A percentile compares a stretch with the other conserved stretches of the same genome.
Evolutionary conservation across 2,888 invertebrate genomes (phyloP).

Genomic region (Antheraea assamensis): DNA sequence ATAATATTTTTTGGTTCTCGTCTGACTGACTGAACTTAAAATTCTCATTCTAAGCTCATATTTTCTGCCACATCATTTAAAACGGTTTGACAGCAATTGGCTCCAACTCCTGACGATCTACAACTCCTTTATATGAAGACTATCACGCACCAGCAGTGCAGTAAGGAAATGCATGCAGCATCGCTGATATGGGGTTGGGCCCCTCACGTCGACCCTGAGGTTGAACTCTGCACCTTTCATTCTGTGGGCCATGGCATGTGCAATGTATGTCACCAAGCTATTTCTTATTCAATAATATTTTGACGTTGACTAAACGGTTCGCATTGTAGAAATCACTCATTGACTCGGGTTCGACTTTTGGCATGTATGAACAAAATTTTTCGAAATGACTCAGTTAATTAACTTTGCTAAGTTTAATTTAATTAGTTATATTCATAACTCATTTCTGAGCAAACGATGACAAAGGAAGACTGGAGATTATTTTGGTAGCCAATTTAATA

Average conservation of each 20-base stretch:
- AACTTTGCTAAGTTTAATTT: too few relatives aligned
- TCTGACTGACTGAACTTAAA: too few relatives aligned
- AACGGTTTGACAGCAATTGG: conserved; percentile 29
- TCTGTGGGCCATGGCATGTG: conserved; percentile 42
- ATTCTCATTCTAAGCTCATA: background rate
- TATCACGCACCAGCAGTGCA: conserved; percentile 26
- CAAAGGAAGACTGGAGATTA: background rate
- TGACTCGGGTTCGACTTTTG: too few relatives aligned
- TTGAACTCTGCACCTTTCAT: conserved; percentile 44
- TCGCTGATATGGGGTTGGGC: background rate
- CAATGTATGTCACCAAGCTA: conserved; percentile 32
- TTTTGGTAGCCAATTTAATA: background rate
- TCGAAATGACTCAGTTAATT: too few relatives aligned
- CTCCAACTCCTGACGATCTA: conserved; percentile 33
- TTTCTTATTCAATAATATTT: background rate
- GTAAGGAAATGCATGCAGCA: conserved; percentile 19
- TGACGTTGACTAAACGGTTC: background rate
- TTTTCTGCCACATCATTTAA: background rate
- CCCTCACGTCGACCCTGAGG: conserved; percentile 16
- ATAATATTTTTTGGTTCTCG: too few relatives aligned
- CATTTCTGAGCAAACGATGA: background rate
- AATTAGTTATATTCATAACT: background rate
- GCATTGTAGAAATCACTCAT: too few relatives aligned
- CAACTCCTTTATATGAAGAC: conserved; percentile 33
- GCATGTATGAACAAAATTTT: too few relatives aligned